Base-by-base conservation (phyloP, 2,888 invertebrate species). In the Patella depressa region DNA sequence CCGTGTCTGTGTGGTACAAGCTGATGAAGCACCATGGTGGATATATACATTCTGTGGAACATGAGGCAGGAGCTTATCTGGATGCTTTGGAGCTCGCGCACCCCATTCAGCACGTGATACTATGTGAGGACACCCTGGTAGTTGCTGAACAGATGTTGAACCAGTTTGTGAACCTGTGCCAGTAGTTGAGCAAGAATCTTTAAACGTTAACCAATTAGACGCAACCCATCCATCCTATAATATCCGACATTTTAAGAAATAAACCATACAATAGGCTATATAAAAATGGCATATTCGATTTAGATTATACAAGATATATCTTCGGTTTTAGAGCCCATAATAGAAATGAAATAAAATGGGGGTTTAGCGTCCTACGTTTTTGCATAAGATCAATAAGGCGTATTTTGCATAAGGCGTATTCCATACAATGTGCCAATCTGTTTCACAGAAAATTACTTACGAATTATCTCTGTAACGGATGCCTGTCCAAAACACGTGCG, bases 1-100 rank as follows among this genome's bases (percentile, higher is more conserved):
- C 1, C 69, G 74, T 4, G 76, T 12, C 54, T 79, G 29, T 2
- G 80, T 79, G 54, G 75, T 74, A 79, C 88, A 88, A 34, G 91
- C 89, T 12, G 89, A 89, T 3, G 93, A 93, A 1, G 92, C 93
- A 0, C 94, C 92, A 75, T 89, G 89, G 72, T 89, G 89, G 34
- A 89, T 85, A 78, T 87, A 88, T 3, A 87, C 84, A 74, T 86
- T 85, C 24, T 82, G 76, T 4, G 85, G 85, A 2, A 86, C 85
- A 19, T 69, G 80, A 15, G 72, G 45, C 77, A 88, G 82, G 9
- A 75, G 75, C 3, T 57, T 59, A 1, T 75, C 74, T 3, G 85
- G 82, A 9, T 69, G 14, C 45, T 78, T 75, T 11, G 86, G 81
- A 1, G 80, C 59, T n/a, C 86, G 81, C 1, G 88, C 89, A 4